Evolutionary conservation across 2,888 invertebrate genomes (phyloP).

Genomic region (Megaustenia siamemsis): DNA sequence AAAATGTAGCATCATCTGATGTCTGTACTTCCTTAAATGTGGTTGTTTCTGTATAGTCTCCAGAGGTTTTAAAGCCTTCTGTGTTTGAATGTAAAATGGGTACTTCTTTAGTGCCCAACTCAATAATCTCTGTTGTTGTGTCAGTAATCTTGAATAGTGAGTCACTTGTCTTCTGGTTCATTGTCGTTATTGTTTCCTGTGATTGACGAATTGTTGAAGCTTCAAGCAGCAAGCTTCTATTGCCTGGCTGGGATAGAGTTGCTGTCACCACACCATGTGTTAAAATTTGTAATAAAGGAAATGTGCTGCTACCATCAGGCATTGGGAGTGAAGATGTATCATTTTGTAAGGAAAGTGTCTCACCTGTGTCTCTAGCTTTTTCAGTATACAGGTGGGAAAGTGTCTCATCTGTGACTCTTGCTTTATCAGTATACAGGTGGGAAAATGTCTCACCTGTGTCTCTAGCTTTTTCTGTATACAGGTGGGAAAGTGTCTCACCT

Average conservation of each 20-base stretch:
- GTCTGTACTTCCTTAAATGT: not conserved
- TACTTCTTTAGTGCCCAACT: not conserved
- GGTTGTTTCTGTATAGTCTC: not conserved
- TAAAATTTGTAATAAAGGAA: not conserved
- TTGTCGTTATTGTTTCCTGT: not conserved
- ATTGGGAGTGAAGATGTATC: not conserved
- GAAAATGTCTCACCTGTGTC: not conserved
- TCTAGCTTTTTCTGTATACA: no score
- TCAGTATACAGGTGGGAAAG: not conserved
- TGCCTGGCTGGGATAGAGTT: not conserved
- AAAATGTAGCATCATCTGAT: not conserved
- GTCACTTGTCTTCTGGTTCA: not conserved
- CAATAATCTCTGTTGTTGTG: not conserved
- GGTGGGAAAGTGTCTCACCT: not conserved
- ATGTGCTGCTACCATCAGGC: not conserved
- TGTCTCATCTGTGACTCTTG: not conserved
- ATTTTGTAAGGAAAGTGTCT: not conserved
- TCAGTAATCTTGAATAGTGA: not conserved
- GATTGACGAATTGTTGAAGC: not conserved
- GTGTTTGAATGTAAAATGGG: not conserved
- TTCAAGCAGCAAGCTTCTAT: not conserved
- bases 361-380: not conserved
- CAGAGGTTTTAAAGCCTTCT: not conserved
- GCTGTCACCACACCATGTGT: conserved; percentile 1
- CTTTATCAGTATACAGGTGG: no score